A percentile compares a stretch with the other conserved stretches of the same genome.
These are phyloP conservation scores for Phoenoteleia sp. DNA, from an alignment of 2,888 invertebrate genomes.

Conservation along the genomic window DNA sequence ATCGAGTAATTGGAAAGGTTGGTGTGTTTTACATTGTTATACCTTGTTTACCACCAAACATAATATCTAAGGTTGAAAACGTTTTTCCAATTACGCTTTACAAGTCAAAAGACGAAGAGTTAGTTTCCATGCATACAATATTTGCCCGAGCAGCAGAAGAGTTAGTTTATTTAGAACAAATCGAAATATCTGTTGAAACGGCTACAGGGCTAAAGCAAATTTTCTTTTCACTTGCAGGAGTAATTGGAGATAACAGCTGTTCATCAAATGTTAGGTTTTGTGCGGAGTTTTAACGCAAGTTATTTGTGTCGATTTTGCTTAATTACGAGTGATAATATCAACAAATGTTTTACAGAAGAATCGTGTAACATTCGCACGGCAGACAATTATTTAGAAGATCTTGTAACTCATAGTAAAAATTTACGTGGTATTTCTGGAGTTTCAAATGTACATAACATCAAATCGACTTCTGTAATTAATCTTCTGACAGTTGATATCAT, in stretches of 20 bases:
- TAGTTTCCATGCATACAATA: no score
- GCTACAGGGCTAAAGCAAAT: conserved; percentile 17
- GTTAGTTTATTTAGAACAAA: conserved; percentile 32
- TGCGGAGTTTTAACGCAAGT: conserved; percentile 51
- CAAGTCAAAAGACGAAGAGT: no score
- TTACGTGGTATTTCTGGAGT: conserved; percentile 42
- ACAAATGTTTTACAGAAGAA: conserved; percentile 5
- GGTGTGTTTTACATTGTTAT: conserved; percentile 57
- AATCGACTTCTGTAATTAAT: conserved; percentile 7
- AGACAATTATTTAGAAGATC: conserved; percentile 25
- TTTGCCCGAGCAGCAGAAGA: conserved; percentile 37
- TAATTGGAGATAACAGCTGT: conserved; percentile 46
- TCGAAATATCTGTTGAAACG: conserved; percentile 30
- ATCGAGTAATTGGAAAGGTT: conserved; percentile 51
- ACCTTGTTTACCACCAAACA: conserved; percentile 49
- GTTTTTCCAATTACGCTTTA: conserved; percentile 54
- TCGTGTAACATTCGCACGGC: background rate
- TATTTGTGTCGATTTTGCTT: conserved; percentile 68
- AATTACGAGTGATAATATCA: conserved; percentile 2
- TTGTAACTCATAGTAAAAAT: conserved; percentile 17
- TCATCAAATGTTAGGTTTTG: conserved; percentile 46
- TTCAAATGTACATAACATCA: conserved; percentile 33
- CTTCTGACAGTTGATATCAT: conserved; percentile 51
- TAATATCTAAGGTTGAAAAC: conserved; percentile 45
- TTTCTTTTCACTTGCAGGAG: conserved; percentile 12